These are phyloP conservation scores for Tipula confusa DNA, from an alignment of 2,888 invertebrate species.

Conservation along the genomic window DNA sequence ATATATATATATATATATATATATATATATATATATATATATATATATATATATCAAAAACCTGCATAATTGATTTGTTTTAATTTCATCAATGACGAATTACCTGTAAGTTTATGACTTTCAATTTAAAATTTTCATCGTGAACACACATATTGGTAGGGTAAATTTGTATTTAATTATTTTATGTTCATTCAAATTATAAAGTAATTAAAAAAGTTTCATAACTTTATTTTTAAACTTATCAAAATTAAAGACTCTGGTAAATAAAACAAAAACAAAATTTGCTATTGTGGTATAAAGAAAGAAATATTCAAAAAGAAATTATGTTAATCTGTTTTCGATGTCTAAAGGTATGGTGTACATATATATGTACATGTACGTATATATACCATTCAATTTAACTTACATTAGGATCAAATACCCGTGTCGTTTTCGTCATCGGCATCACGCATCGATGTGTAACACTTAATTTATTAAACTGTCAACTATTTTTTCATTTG, in stretches of 20 bases:
- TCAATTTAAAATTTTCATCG: background rate
- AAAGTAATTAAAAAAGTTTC: constrained; percentile 8
- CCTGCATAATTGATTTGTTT: too few species aligned
- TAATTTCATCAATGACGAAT: background rate
- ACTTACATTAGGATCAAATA: background rate
- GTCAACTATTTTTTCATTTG: background rate
- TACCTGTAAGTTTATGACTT: background rate
- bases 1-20: too few species aligned
- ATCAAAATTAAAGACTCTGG: background rate
- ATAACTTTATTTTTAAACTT: background rate
- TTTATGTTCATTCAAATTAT: background rate
- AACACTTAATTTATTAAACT: background rate
- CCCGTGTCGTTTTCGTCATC: too few species aligned
- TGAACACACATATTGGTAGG: background rate
- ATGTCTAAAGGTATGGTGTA: background rate
- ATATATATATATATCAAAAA: too few species aligned
- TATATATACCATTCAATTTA: too few species aligned
- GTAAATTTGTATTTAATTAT: background rate
- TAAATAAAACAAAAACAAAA: background rate
- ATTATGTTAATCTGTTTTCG: background rate
- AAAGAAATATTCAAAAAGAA: background rate
- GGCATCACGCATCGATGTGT: background rate
- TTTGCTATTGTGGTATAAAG: background rate
- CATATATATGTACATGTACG: too few species aligned
- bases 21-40: too few species aligned